A percentile compares a stretch with the other conserved stretches of the same genome.
Conservation (phyloP, 2,797 vertebrate species). For the Linurgus olivaceus region DNA sequence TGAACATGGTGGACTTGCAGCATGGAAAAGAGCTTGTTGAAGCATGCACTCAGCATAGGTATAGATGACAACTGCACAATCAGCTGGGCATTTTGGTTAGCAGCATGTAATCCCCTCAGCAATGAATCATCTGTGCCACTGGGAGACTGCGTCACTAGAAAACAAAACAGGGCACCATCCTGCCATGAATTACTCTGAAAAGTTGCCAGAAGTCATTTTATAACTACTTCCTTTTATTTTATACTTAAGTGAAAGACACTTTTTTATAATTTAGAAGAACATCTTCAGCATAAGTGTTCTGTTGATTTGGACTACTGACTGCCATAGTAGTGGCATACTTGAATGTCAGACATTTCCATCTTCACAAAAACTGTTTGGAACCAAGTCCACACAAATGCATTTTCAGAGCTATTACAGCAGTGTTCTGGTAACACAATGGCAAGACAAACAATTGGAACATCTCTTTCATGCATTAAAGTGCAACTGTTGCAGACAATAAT, state of each 20-base stretch:
- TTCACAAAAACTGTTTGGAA: background rate
- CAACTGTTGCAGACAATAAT: background rate
- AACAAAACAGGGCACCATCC: background rate
- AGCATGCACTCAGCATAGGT: slow-evolving; percentile 94
- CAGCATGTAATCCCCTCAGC: slow-evolving; percentile 86
- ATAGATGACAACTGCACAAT: slow-evolving; percentile 91
- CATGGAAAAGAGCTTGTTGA: slow-evolving; percentile 99
- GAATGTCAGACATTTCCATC: background rate
- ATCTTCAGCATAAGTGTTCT: background rate
- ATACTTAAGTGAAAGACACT: background rate
- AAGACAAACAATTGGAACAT: background rate
- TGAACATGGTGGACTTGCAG: slow-evolving; percentile 98
- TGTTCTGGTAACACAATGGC: background rate
- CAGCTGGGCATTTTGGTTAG: slow-evolving; percentile 80
- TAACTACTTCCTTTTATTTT: background rate
- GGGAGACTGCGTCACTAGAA: slow-evolving; percentile 87
- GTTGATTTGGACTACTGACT: background rate
- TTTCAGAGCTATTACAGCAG: background rate
- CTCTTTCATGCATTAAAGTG: background rate
- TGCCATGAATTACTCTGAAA: background rate
- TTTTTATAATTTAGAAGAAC: background rate
- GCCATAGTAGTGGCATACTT: background rate
- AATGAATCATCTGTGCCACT: slow-evolving; percentile 94
- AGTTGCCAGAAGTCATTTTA: background rate
- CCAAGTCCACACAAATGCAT: background rate